A percentile compares a stretch with the other conserved stretches of the same genome.
These are phyloP conservation scores for Abscondita cerata DNA, from an alignment of 2,888 invertebrate species.

Conservation along the genomic window DNA sequence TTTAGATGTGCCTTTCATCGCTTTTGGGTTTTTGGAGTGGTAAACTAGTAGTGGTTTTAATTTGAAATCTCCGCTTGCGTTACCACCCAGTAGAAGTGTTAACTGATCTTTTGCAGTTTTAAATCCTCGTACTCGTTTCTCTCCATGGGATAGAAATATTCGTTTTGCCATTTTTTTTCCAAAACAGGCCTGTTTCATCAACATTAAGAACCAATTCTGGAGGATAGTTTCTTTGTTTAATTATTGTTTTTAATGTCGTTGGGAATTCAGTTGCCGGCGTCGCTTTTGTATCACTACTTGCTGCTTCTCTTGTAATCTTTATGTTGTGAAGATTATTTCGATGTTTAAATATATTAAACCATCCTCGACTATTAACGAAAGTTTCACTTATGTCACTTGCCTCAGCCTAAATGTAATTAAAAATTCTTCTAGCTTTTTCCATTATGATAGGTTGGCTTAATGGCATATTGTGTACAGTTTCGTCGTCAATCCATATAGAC, in stretches of 20 bases:
- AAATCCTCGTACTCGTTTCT: background rate
- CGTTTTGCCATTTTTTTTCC: background rate
- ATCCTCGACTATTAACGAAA: background rate
- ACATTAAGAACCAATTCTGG: background rate
- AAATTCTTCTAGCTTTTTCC: no score
- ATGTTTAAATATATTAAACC: background rate
- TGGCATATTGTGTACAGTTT: no score
- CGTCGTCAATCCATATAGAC: no score
- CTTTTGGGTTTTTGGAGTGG: background rate
- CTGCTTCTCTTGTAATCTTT: background rate
- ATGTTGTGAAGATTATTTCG: background rate
- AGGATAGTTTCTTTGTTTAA: background rate
- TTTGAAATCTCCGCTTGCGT: constrained; percentile 10
- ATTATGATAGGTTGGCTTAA: no score
- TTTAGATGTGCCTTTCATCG: background rate
- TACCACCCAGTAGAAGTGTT: background rate
- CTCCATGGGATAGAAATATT: background rate
- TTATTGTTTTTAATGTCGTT: no score
- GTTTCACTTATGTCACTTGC: no score
- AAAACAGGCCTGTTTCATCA: constrained; percentile 2
- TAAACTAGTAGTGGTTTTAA: constrained; percentile 6
- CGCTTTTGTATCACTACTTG: no score
- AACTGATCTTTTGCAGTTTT: background rate
- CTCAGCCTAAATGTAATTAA: no score
- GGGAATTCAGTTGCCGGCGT: no score